Conservation (phyloP, 2,797 vertebrate genomes). For the Coluber constrictor region DNA sequence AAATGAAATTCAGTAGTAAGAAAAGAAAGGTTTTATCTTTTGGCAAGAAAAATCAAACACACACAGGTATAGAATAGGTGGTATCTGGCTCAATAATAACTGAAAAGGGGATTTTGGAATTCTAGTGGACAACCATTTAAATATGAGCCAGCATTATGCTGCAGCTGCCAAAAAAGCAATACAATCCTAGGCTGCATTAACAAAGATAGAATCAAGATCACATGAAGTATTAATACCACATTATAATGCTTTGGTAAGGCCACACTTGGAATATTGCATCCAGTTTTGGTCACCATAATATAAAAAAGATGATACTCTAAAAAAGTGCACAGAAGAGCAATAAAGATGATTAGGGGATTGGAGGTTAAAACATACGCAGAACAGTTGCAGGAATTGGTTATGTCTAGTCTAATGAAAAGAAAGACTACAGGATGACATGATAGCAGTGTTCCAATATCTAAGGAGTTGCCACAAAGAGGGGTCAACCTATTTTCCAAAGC, state of each 20-base stretch:
- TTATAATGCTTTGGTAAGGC: background rate
- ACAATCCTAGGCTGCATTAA: background rate
- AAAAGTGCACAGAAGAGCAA: background rate
- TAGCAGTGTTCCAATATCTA: background rate
- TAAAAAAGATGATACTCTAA: background rate
- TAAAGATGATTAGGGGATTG: background rate
- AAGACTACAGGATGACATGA: rapidly evolving
- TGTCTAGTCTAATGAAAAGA: background rate
- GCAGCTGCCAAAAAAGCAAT: background rate
- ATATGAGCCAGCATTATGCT: background rate
- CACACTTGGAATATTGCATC: background rate
- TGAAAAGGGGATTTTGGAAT: background rate
- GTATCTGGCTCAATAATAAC: background rate
- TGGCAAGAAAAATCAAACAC: no score
- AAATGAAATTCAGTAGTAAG: no score
- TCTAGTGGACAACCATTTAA: background rate
- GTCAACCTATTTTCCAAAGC: background rate
- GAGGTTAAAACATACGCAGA: background rate
- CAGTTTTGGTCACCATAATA: background rate
- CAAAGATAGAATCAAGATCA: background rate
- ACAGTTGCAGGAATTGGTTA: background rate
- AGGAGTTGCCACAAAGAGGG: background rate
- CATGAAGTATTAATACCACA: background rate
- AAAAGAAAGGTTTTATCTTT: no score
- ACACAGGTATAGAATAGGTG: background rate